Conservation (phyloP, 2,113 vertebrate species). For the Ahaetulla prasina region DNA sequence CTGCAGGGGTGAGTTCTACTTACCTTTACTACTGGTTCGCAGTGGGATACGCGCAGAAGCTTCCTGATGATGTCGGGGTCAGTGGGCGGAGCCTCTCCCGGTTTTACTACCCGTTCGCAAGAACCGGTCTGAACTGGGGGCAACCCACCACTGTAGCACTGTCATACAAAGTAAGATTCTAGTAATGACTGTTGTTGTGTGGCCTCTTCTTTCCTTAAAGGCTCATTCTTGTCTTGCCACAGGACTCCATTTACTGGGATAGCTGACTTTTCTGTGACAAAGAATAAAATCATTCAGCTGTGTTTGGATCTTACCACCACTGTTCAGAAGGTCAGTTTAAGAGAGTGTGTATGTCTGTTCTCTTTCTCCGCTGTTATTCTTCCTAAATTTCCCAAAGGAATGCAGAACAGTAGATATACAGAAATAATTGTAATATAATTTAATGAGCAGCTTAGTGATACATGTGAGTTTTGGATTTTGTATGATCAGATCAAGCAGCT, state of each 20-base stretch:
- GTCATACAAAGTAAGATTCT: not conserved
- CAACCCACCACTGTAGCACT: too few relatives aligned
- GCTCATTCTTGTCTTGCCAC: conserved; percentile 52
- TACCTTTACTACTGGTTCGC: too few relatives aligned
- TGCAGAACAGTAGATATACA: not conserved
- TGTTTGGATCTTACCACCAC: conserved; percentile 95
- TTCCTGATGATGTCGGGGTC: too few relatives aligned
- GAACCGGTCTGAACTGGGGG: too few relatives aligned
- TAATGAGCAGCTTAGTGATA: conserved; percentile 4
- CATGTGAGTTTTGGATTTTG: not conserved
- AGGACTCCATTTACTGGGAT: conserved; percentile 95
- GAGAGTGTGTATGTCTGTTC: not conserved
- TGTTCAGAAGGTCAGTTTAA: conserved; percentile 90
- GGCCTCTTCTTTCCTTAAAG: not conserved
- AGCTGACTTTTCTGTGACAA: conserved; percentile 91
- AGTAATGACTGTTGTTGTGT: not conserved
- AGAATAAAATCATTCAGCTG: conserved; percentile 98
- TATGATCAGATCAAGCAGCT: not conserved
- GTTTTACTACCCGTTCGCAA: too few relatives aligned
- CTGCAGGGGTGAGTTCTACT: too few relatives aligned
- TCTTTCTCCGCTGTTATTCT: not conserved
- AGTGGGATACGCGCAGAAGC: too few relatives aligned
- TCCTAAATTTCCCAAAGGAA: conserved; percentile 18
- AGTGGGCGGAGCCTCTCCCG: too few relatives aligned
- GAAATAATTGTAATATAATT: not conserved